Base-by-base conservation (phyloP, 2,888 invertebrate species). In the Polyommatus icarus region DNA sequence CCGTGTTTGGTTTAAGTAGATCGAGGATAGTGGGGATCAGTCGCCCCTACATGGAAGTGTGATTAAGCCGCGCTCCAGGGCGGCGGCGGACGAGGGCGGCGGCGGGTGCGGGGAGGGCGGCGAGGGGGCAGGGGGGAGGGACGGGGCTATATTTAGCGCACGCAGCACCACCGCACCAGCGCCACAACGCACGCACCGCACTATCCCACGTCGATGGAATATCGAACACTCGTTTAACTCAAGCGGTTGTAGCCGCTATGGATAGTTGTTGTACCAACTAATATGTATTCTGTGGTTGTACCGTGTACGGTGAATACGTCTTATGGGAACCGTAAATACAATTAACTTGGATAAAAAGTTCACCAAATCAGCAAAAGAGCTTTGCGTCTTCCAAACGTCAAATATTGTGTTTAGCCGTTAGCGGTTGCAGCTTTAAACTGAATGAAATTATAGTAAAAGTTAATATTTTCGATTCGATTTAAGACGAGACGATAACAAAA, bases 81-180 rank as follows among this genome's bases (percentile, higher is more conserved):
- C 67, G 67, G 67, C 67, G 67, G 15, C 10, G 67, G 15, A 15
- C 20, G 61, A 10, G 61, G 61, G 24, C 61, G 61, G 61, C 6
- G 46, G 46, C 46, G 46, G 46, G 67, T 4, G 67, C 29, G 67
- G 29, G 67, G 67, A n/a, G n/a, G 15, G 67, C 12, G 67, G 7
- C 6, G 24, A 10, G 46, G 46, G 15, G 3, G 29, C 15, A 4
- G 29, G 67, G 29, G 0, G 24, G 61, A 10, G 24, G 67, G 29
- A 18, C 67, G 67, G 29, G 29, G 67, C 67, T 67, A 67, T 29
- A 67, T 67, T 67, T 67, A 67, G 67, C 32, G 32, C 61, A 61
- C 61, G 59, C 61, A 61, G 61, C 61, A 20, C 24, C 61, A 20
- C 24, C 61, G 10, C 61, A 10, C 20, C 10, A 20, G 15, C 46